These are phyloP conservation scores for Chironomus riparius DNA, from an alignment of 2,888 invertebrate genomes.

Conservation along the genomic window DNA sequence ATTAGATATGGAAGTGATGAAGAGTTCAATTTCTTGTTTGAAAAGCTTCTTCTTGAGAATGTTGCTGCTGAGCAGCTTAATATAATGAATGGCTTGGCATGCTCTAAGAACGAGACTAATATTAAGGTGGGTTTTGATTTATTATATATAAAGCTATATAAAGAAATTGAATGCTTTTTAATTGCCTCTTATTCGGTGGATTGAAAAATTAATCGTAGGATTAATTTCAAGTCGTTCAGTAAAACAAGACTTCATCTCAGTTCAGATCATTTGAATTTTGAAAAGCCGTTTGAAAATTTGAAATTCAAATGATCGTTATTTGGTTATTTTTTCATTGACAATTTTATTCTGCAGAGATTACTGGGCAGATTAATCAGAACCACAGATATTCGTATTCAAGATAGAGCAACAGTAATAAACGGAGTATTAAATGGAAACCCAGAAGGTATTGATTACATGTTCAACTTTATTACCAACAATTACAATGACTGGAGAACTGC, in stretches of 20 bases:
- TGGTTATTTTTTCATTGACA: no score
- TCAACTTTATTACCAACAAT: constrained; percentile 18
- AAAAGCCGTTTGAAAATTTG: background rate
- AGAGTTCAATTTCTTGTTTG: constrained; percentile 59
- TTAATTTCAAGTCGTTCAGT: no score
- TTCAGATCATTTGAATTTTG: background rate
- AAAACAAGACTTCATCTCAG: constrained; percentile 1
- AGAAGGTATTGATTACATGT: background rate
- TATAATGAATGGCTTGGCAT: constrained; percentile 58
- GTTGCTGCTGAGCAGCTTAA: constrained; percentile 60
- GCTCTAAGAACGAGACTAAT: constrained; percentile 48
- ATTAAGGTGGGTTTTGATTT: constrained; percentile 42
- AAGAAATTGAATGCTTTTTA: no score
- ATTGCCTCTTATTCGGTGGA: no score
- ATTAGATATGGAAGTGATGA: constrained; percentile 52
- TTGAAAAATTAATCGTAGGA: no score
- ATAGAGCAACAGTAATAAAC: constrained; percentile 36
- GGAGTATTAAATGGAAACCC: constrained; percentile 3
- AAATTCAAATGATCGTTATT: background rate
- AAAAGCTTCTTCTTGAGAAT: constrained; percentile 48
- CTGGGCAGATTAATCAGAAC: constrained; percentile 7
- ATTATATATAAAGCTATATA: no score
- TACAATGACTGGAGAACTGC: background rate
- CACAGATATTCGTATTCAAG: constrained; percentile 38
- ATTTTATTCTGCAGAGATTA: constrained; percentile 13